phyloP scores from a whole-genome alignment of 2,888 invertebrate species.

The Synanthedon formicaeformis region DNA sequence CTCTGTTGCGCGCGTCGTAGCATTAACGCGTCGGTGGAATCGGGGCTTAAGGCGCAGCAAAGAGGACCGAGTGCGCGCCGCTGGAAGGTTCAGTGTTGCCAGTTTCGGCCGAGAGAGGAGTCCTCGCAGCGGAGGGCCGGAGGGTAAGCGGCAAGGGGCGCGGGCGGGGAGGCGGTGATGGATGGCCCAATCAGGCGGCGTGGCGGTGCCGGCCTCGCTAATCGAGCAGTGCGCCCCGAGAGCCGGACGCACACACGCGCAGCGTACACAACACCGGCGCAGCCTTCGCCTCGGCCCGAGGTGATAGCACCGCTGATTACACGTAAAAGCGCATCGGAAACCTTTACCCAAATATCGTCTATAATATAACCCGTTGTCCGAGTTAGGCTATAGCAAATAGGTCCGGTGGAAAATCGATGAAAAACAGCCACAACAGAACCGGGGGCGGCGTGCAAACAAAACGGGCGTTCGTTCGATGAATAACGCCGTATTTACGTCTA shows the following conservation, averaged over 20 bases:
- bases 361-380: constrained; percentile 22
- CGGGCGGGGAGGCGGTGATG: constrained; percentile 52
- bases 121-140: constrained; percentile 34
- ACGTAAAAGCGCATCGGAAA: constrained; percentile 49
- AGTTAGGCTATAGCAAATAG: constrained; percentile 5
- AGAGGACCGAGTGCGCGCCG: constrained; percentile 13
- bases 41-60: constrained; percentile 9
- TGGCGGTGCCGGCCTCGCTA: constrained; percentile 62
- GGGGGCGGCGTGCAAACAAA: constrained; percentile 36
- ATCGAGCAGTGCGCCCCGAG: constrained; percentile 60
- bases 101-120: constrained; percentile 9
- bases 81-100: constrained; percentile 25
- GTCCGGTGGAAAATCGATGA: constrained; percentile 52
- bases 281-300: constrained; percentile 18
- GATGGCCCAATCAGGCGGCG: constrained; percentile 72
- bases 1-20: constrained; percentile 56
- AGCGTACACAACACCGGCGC: constrained; percentile 13
- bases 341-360: constrained; percentile 33
- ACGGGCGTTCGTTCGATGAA: constrained; percentile 37
- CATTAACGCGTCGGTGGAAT: constrained; percentile 40
- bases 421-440: constrained; percentile 43
- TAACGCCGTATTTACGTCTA: constrained; percentile 50
- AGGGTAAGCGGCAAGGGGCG: constrained; percentile 47
- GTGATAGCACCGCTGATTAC: constrained; percentile 27
- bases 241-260: constrained; percentile 45